phyloP scores from a whole-genome alignment of 2,888 invertebrate genomes.

The Dicroscelio sp. region DNA sequence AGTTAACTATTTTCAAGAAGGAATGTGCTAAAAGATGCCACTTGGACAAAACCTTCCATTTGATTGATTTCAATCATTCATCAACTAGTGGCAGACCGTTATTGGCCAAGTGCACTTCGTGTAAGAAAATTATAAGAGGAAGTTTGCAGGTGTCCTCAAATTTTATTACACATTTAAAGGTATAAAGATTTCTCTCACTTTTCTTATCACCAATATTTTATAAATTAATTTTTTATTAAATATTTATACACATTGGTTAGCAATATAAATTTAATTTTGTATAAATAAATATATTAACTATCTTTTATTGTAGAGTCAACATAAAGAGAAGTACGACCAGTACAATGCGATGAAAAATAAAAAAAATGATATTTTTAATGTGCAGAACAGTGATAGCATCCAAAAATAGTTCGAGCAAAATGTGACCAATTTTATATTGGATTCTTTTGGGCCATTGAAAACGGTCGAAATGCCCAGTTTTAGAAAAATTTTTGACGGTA shows the following conservation, averaged over 20 bases:
- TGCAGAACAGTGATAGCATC: too few relatives aligned
- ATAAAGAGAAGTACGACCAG: too few relatives aligned
- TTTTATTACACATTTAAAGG: constrained; percentile 1
- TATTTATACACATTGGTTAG: too few relatives aligned
- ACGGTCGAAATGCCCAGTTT: not conserved
- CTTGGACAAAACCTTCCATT: too few relatives aligned
- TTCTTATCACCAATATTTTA: too few relatives aligned
- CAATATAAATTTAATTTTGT: too few relatives aligned
- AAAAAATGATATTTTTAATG: not conserved
- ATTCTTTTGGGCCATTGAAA: not conserved
- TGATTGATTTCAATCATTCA: not conserved
- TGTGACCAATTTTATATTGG: not conserved
- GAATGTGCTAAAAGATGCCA: too few relatives aligned
- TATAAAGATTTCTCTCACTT: not conserved
- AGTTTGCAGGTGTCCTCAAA: not conserved
- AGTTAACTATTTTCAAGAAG: too few relatives aligned
- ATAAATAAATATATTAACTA: too few relatives aligned
- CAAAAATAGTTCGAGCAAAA: too few relatives aligned
- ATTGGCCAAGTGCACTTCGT: not conserved
- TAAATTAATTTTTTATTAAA: too few relatives aligned
- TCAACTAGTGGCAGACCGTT: not conserved
- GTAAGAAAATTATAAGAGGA: not conserved
- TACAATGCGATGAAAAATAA: not conserved
- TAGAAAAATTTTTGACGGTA: not conserved
- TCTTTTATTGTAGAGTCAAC: too few relatives aligned